These are phyloP conservation scores for Vicugna pacos DNA, from an alignment of 2,113 vertebrate species.

Conservation along the genomic window DNA sequence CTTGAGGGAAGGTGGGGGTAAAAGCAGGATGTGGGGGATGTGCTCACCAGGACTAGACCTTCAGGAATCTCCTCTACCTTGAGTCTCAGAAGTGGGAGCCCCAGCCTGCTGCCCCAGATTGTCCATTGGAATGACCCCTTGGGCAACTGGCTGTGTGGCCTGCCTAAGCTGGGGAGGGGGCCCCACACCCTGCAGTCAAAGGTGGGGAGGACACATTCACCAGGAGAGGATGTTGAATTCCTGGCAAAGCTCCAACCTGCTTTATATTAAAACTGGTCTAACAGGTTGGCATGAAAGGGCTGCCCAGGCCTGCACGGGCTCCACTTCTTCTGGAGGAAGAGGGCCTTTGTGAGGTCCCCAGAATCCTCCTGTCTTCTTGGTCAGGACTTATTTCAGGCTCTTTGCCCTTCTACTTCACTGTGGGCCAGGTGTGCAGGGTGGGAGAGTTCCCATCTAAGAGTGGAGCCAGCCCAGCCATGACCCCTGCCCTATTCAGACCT, in stretches of 20 bases:
- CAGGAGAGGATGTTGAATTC: not conserved
- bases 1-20: not conserved
- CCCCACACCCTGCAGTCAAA: not conserved
- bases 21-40: not conserved
- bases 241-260: not conserved
- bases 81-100: not conserved
- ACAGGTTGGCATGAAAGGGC: slow-evolving; percentile 33
- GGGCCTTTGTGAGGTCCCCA: not conserved
- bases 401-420: not conserved
- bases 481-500: not conserved
- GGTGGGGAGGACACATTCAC: not conserved
- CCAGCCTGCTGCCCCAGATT: not conserved
- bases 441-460: not conserved
- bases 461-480: not conserved
- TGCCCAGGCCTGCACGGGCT: not conserved
- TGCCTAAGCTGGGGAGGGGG: not conserved
- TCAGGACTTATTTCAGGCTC: not conserved
- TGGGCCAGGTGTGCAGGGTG: not conserved
- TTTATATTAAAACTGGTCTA: slow-evolving; percentile 56
- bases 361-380: not conserved
- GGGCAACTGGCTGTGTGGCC: not conserved
- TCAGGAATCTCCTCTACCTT: not conserved
- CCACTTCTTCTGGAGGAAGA: not conserved
- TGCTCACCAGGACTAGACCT: not conserved
- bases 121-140: not conserved